Evolutionary conservation across 2,113 vertebrate species (phyloP).

Genomic region (Bujurquina vittata): DNA sequence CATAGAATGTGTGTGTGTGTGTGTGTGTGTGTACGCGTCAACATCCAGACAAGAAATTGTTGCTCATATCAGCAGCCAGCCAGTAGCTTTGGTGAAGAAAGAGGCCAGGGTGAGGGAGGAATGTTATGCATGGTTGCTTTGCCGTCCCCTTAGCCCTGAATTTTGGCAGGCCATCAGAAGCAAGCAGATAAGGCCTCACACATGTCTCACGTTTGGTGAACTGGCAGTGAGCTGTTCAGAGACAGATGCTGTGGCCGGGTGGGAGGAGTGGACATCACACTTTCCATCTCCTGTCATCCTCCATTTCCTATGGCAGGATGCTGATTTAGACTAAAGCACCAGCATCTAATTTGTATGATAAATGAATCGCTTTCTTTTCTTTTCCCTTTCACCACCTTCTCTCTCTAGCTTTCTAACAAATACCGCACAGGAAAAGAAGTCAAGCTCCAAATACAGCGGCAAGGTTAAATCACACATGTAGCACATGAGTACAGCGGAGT

Average conservation of each 20-base stretch:
- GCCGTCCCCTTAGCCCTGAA: conserved; percentile 35
- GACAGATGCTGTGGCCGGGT: conserved; percentile 62
- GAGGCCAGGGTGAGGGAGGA: neutral
- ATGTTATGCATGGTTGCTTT: conserved; percentile 36
- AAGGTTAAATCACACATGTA: conserved; percentile 28
- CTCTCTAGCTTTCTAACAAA: conserved; percentile 18
- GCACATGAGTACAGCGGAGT: neutral
- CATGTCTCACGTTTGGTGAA: conserved; percentile 62
- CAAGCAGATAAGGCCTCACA: conserved; percentile 62
- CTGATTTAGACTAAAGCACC: conserved; percentile 53
- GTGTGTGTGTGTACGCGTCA: neutral
- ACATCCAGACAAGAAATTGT: conserved; percentile 55
- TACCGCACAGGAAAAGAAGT: conserved; percentile 18
- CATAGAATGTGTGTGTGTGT: neutral
- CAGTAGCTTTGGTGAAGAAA: conserved; percentile 35
- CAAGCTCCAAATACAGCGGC: conserved; percentile 16
- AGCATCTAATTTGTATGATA: conserved; percentile 65
- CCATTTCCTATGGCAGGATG: conserved; percentile 47
- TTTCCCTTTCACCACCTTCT: neutral
- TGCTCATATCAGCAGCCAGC: conserved; percentile 49
- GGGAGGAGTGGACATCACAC: conserved; percentile 59
- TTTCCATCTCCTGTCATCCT: conserved; percentile 52
- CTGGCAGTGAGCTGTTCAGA: conserved; percentile 49
- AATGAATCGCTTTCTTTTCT: conserved; percentile 38
- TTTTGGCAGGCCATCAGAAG: conserved; percentile 72